Evolutionary conservation across 1,140 invertebrate genomes (phyloP), one percentile per base, ranked within the genome.

Genomic region (Pseudomyrmex concolor): DNA sequence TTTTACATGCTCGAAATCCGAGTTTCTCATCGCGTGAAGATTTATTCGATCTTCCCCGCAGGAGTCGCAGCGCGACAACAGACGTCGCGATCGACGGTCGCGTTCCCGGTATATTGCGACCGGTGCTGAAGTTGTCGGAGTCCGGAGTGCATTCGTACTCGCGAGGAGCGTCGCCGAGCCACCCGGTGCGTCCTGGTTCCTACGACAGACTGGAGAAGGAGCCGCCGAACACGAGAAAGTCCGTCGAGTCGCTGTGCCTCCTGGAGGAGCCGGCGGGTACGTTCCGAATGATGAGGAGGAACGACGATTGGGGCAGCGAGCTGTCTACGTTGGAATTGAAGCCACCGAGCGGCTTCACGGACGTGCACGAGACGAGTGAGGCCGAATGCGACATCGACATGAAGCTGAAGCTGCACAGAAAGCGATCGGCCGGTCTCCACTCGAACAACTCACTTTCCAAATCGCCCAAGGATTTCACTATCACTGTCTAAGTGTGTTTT

Each of bases 381-480:
- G 94, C 94, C 57, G 94, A 94, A 77, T 94, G 94, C 86, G 94
- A 95, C 86, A 94, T 94, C 86, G 93, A 94, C 83, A 92, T 93
- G 84, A 93, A 93, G 83, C 86, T 93, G 4, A 92, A 90, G 81
- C 84, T 94, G 22, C 92, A 93, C 50, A 91, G 90, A 60, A 93
- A 91, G 85, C 89, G 86, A 73, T 25, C 62, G 74, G 81, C 86
- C 45, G 86, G 84, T 12, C 84, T 89, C 19, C 73, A 89, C 62
- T 89, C 90, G 43, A 90, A 91, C 80, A 92, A 84, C 89, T 92
- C 93, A 72, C 91, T 94, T 74, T 94, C 92, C 17, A 94, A 94
- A 89, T 94, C 93, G 82, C 91, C 92, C 67, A 93, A 94, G 73
- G 93, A 94, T 90, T 94, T 94, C 86, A 93, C 93, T 81, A 94